Evolutionary conservation across 2,113 vertebrate species (phyloP), one percentile per base, ranked within the genome.

Genomic region (Neodontobutis hainanensis): DNA sequence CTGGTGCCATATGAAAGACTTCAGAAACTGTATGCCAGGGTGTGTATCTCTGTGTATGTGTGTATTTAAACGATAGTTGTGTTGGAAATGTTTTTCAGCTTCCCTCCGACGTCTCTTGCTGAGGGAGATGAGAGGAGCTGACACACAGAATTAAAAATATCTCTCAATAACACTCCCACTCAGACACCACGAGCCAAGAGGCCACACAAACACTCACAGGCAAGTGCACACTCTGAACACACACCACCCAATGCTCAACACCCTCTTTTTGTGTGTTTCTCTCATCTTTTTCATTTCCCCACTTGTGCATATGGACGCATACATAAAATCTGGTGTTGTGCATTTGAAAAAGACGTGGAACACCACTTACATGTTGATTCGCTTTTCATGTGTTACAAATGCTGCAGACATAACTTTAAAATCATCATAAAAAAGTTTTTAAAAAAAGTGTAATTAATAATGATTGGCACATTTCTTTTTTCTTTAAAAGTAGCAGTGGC

Each of bases 101-200:
- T 88, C 75, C 52, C 74, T 87, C 69, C 69, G 62, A 82, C 71
- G 42, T 88, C 85, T 91, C 80, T 85, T 63, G 65, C 84, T 80
- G 80, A 65, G 76, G 74, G 84, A 89, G 81, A 86, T 85, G 88
- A 87, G 85, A 84, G 80, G 75, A 82, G 78, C 73, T 80, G 86
- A 90, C 86, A 92, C 70, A 81, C 80, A 85, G 83, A 88, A 87
- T 84, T 87, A 90, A 88, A 91, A 88, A 91, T 91, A 90, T 87
- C 88, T 88, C 85, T 86, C 81, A 90, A 87, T 84, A 88, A 87
- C 82, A 85, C 88, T 76, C 87, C 75, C 80, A 72, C 84, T 65
- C 85, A 75, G 76, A 77, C 65, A 73, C 55, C 62, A 67, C 71
- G 49, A 36, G 58, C 14, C 55, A 50, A 65, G 51, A 57, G 15